Percentiles rank a stretch among this genome's conserved stretches.
phyloP scores from a whole-genome alignment of 2,113 vertebrate species.

The Periophthalmus modestus region DNA sequence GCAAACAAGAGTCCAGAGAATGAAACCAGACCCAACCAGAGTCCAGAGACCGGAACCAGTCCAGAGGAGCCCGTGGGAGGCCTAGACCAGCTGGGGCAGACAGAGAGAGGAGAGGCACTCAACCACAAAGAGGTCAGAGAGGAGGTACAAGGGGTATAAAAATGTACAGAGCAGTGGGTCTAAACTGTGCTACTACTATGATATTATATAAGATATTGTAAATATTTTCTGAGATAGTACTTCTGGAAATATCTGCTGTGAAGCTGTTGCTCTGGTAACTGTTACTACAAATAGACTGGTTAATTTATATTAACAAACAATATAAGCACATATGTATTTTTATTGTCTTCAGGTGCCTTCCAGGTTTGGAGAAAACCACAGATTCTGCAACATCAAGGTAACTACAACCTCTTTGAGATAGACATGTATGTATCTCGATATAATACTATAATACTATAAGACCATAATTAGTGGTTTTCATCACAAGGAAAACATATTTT shows the following conservation, averaged over 20 bases:
- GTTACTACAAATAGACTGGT: too few relatives aligned
- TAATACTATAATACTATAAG: too few relatives aligned
- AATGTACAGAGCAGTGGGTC: too few relatives aligned
- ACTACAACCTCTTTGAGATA: conserved; percentile 27
- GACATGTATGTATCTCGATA: too few relatives aligned
- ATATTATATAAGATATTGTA: too few relatives aligned
- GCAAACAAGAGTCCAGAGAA: neutral
- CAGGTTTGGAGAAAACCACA: conserved; percentile 63
- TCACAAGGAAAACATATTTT: too few relatives aligned
- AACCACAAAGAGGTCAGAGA: conserved; percentile 53
- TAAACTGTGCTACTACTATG: too few relatives aligned
- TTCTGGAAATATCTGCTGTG: too few relatives aligned
- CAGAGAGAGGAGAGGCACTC: conserved; percentile 60
- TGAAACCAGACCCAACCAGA: neutral
- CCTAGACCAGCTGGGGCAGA: conserved; percentile 4
- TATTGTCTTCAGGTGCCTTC: conserved; percentile 62
- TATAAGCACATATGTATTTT: neutral
- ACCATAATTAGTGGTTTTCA: too few relatives aligned
- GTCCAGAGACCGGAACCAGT: neutral
- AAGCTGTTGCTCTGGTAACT: too few relatives aligned
- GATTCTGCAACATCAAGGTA: conserved; percentile 84
- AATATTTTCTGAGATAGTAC: too few relatives aligned
- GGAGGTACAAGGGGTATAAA: neutral
- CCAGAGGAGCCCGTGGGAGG: neutral
- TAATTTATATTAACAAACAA: neutral